Base-by-base conservation (phyloP, 2,113 vertebrate species). In the Semnornis frantzii region DNA sequence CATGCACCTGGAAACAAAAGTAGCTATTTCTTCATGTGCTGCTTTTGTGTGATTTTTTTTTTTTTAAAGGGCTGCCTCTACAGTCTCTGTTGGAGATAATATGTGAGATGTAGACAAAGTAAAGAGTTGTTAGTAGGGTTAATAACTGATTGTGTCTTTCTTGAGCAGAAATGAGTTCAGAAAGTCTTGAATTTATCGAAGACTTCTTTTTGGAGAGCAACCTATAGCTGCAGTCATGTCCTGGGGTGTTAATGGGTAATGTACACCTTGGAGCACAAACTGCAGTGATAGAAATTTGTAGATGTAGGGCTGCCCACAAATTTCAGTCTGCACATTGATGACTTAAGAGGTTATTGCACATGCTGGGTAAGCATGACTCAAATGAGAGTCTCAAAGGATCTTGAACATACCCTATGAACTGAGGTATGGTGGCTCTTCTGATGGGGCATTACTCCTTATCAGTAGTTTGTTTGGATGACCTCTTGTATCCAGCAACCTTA, bases 171-270 rank as follows among this genome's bases (percentile, higher is more conserved):
- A 31, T 7, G 65, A 66, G 72, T 82, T 93, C 69, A 87, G 64
- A 89, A 92, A 87, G 71, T 89, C 89, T 76, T 60, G 84, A 85
- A 54, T 87, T 80, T 90, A 77, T 66, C 57, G 79, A 52, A 64
- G 79, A 52, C 72, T 95, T 90, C 71, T 59, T 23, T 85, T 93
- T 89, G 71, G 60, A 80, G 87, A 81, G 52, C 82, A 91, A 85
- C 72, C 82, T 30, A 17, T 31, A 69, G 74, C 81, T 84, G 93
- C 84, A 93, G 21, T 92, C 78, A 24, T 37, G 78, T 21, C 2
- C 92, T 54, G 23, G 91, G 68, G 82, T 65, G 82, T 54, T 91
- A 71, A 71, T 64, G 52, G 82, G 84, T 57, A 82, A 85, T 1
- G 5, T 52, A 46, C 27, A 70, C 27, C 1, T 17, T 39, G 55